Evolutionary conservation across 2,113 vertebrate species (phyloP).

Genomic region (Ictidomys tridecemlineatus): DNA sequence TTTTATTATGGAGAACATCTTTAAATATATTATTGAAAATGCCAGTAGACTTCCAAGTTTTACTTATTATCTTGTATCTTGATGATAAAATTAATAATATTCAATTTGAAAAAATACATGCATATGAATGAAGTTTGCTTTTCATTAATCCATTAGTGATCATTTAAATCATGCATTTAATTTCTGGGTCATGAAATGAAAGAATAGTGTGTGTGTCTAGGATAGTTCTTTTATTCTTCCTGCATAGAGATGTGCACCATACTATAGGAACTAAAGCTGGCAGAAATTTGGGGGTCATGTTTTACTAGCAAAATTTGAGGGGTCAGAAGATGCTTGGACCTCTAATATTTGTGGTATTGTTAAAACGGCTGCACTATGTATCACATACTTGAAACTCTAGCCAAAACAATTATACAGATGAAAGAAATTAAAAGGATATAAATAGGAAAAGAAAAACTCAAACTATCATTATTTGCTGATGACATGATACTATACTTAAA

Average conservation of each 20-base stretch:
- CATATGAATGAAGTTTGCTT: neutral
- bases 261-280: neutral
- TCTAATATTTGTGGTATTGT: neutral
- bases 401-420: too few species aligned
- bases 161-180: neutral
- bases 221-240: neutral
- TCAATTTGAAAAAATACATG: neutral
- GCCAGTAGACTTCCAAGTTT: neutral
- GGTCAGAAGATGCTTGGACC: neutral
- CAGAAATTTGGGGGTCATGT: neutral
- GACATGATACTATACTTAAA: too few species aligned
- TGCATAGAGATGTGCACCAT: neutral
- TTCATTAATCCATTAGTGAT: neutral
- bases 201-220: neutral
- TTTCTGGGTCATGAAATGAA: neutral
- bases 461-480: too few species aligned
- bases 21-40: neutral
- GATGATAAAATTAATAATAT: neutral
- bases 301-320: neutral
- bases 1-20: neutral
- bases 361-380: neutral
- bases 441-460: too few species aligned
- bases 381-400: too few species aligned
- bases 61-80: neutral
- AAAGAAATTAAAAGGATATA: too few species aligned